These are phyloP conservation scores for Enteromius treurensis DNA, from an alignment of 2,797 vertebrate species.

Conservation along the genomic window DNA sequence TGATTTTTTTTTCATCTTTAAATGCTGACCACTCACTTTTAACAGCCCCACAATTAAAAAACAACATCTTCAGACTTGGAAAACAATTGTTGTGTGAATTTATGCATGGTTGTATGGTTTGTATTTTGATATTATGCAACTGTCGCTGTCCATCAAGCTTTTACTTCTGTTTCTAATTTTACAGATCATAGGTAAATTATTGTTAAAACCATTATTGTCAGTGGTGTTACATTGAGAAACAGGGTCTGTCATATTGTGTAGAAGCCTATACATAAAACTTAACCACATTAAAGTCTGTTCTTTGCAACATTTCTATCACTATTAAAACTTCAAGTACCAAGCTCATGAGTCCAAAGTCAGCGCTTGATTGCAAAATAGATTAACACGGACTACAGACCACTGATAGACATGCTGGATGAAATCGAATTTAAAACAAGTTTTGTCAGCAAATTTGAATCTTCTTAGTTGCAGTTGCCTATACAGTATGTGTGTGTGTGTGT, in stretches of 20 bases:
- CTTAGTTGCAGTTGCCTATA: not conserved
- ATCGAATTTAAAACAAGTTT: not conserved
- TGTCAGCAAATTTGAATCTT: not conserved
- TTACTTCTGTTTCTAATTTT: not conserved
- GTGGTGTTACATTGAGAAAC: not conserved
- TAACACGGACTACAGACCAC: not conserved
- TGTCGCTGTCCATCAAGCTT: not conserved
- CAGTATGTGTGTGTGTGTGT: not conserved
- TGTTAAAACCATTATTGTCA: not conserved
- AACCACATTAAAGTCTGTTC: not conserved
- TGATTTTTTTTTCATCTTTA: not conserved
- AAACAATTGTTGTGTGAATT: too few species aligned
- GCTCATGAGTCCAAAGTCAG: constrained; percentile 5
- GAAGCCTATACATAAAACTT: not conserved
- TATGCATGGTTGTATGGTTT: not conserved
- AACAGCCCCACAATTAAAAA: not conserved
- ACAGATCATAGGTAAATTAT: not conserved
- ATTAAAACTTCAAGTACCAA: not conserved
- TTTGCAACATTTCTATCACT: not conserved
- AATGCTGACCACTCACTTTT: constrained; percentile 2
- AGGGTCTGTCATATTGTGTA: not conserved
- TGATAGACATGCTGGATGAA: not conserved
- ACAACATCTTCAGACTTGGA: not conserved
- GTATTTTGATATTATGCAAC: not conserved
- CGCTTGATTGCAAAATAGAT: not conserved